Percentiles rank a stretch among this genome's conserved stretches.
phyloP scores from a whole-genome alignment of 2,113 vertebrate genomes.

The Glaucidium brasilianum region DNA sequence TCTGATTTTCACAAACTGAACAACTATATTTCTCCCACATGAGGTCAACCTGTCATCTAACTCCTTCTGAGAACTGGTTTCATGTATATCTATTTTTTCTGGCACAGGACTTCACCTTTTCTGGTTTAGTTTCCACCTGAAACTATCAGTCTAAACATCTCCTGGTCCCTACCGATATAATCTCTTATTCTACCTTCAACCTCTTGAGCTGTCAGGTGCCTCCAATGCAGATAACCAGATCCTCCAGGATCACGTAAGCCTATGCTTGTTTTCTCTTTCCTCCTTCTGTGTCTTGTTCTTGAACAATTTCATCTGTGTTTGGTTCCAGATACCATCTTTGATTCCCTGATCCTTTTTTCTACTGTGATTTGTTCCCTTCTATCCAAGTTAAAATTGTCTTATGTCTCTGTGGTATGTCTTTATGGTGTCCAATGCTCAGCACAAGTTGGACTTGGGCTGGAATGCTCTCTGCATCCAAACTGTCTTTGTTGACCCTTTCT shows the following conservation, averaged over 20 bases:
- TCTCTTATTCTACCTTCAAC: neutral
- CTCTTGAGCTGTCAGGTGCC: neutral
- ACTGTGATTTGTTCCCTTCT: neutral
- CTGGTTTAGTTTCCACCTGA: neutral
- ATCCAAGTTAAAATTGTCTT: neutral
- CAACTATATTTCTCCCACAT: neutral
- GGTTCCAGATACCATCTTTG: neutral
- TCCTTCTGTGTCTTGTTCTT: neutral
- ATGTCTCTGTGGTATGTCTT: neutral
- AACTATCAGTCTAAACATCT: neutral
- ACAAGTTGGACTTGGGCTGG: neutral
- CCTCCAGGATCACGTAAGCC: too few relatives aligned
- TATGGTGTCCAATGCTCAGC: neutral
- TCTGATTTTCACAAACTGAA: neutral
- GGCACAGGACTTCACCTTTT: neutral
- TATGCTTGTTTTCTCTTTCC: neutral
- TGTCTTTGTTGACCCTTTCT: neutral
- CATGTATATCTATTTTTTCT: neutral
- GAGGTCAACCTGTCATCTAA: neutral
- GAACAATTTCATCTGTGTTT: neutral
- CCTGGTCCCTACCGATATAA: neutral
- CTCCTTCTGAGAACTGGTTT: neutral
- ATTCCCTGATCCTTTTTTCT: neutral
- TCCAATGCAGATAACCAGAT: neutral
- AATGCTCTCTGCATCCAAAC: neutral